These are phyloP conservation scores for Phoeniculus purpureus DNA, from an alignment of 2,797 vertebrate species.

Conservation along the genomic window DNA sequence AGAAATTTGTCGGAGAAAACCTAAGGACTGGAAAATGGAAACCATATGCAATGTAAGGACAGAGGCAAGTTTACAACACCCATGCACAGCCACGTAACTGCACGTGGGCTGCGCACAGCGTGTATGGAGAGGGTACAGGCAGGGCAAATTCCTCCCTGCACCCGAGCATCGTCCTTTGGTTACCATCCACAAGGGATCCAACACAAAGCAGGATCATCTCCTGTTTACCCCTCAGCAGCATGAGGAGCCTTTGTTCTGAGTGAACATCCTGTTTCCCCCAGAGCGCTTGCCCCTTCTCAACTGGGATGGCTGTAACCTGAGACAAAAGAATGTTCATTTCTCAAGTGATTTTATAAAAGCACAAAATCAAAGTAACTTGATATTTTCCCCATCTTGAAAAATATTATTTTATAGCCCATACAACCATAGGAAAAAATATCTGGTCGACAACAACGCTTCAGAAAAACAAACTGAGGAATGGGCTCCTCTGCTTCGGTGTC, in stretches of 20 bases:
- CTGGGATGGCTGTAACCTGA: not conserved
- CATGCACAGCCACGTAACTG: not conserved
- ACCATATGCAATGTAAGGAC: not conserved
- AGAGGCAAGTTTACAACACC: not conserved
- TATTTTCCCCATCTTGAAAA: conserved; percentile 43
- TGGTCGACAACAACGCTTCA: not conserved
- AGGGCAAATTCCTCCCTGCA: not conserved
- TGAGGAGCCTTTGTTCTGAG: conserved; percentile 35
- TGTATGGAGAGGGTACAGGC: rapidly evolving
- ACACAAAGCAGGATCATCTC: not conserved
- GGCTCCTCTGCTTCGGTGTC: not conserved
- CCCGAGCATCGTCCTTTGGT: not conserved
- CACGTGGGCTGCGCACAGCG: rapidly evolving
- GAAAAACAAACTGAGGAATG: conserved; percentile 8
- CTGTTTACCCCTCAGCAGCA: not conserved
- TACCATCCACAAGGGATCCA: not conserved
- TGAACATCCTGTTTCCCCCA: conserved; percentile 19
- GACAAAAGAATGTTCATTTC: conserved; percentile 44
- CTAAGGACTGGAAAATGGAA: conserved; percentile 55
- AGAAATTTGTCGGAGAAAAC: not conserved
- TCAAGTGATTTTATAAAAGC: conserved; percentile 40
- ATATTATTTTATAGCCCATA: conserved; percentile 23
- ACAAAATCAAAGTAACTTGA: not conserved
- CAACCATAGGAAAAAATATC: not conserved
- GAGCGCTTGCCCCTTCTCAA: not conserved